Evolutionary conservation across 2,797 vertebrate species (phyloP).

Genomic region (Vireo griseus): DNA sequence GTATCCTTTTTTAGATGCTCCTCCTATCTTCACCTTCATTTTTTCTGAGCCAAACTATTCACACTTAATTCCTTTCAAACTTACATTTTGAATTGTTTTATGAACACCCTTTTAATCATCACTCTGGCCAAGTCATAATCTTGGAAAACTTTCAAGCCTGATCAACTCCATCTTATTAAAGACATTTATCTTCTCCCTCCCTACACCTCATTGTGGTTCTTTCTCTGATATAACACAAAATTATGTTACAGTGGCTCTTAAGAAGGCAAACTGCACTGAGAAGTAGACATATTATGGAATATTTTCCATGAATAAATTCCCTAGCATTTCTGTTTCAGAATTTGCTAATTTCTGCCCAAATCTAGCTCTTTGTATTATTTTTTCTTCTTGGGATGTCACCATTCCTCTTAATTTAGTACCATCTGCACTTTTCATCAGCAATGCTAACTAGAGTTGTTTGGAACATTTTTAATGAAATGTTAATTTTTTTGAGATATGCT

Average conservation of each 20-base stretch:
- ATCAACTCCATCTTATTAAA: background rate
- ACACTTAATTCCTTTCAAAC: background rate
- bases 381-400: slow-evolving; percentile 6
- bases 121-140: background rate
- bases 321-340: background rate
- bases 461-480: slow-evolving; percentile 28
- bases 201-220: background rate
- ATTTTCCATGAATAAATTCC: background rate
- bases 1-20: background rate
- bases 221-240: background rate
- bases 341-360: background rate
- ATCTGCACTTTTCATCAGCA: slow-evolving; percentile 51
- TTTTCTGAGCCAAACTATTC: background rate
- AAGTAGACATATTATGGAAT: background rate
- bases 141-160: background rate
- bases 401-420: slow-evolving; percentile 41
- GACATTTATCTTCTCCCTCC: background rate
- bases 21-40: background rate
- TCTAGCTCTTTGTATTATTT: background rate
- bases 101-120: background rate
- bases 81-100: background rate
- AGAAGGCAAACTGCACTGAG: background rate
- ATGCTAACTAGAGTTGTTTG: slow-evolving; percentile 21
- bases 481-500: slow-evolving; percentile 15
- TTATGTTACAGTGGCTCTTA: background rate